A percentile compares a stretch with the other conserved stretches of the same genome.
These are phyloP conservation scores for Hyperoplus lanceolatus DNA, from an alignment of 2,797 vertebrate genomes.

Conservation along the genomic window DNA sequence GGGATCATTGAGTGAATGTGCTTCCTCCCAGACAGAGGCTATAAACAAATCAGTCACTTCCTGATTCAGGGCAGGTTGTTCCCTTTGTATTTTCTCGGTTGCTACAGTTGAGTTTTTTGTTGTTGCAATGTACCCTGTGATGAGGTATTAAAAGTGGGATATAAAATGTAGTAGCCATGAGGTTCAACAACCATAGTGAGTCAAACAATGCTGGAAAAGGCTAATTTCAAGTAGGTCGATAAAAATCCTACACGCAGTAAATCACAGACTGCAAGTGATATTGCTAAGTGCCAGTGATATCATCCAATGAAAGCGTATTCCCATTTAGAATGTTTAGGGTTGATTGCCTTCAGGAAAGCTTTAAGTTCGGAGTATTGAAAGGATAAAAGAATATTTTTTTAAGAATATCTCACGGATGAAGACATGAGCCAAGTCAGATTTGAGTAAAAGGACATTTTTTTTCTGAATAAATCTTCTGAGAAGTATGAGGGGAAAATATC, in stretches of 20 bases:
- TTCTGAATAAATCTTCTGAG: conserved; percentile 13
- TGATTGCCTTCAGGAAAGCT: not conserved
- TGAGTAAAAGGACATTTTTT: conserved; percentile 9
- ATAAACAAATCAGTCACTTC: conserved; percentile 43
- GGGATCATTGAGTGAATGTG: conserved; percentile 42
- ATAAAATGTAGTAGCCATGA: not conserved
- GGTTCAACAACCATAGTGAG: not conserved
- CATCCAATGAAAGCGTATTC: not conserved
- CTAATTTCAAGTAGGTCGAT: not conserved
- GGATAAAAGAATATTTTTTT: conserved; percentile 6
- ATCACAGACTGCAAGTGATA: not conserved
- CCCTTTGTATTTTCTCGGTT: not conserved
- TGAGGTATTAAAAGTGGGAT: not conserved
- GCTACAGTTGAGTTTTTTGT: not conserved
- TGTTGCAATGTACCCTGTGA: conserved; percentile 1
- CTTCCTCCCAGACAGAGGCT: conserved; percentile 46
- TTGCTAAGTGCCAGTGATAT: not conserved
- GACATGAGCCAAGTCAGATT: conserved; percentile 3
- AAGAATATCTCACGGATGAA: conserved; percentile 5
- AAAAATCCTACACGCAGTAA: not conserved
- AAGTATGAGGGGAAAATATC: conserved; percentile 5
- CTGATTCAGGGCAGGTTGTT: conserved; percentile 23
- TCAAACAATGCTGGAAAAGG: not conserved
- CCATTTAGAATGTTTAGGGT: not conserved
- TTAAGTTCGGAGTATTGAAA: not conserved